Conservation (phyloP, 2,113 vertebrate species). For the Pleuronectes platessa region DNA sequence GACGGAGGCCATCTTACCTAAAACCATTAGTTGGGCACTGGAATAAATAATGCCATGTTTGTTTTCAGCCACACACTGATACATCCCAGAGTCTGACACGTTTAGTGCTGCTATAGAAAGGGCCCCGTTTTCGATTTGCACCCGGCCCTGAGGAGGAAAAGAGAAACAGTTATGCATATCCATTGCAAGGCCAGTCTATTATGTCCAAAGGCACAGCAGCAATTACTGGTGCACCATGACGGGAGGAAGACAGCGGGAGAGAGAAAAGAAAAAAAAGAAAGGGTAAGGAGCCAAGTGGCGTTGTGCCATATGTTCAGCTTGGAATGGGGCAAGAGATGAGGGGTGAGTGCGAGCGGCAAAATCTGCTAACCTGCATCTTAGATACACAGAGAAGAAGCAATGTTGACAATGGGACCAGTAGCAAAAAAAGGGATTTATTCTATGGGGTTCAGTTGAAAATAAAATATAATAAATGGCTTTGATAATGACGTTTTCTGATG, state of each 20-base stretch:
- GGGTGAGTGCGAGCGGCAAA: neutral
- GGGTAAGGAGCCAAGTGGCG: slow-evolving; percentile 20
- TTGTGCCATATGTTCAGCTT: slow-evolving; percentile 24
- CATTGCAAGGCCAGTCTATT: slow-evolving; percentile 58
- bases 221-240: slow-evolving; percentile 68
- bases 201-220: slow-evolving; percentile 67
- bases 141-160: slow-evolving; percentile 87
- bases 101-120: slow-evolving; percentile 89
- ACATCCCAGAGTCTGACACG: slow-evolving; percentile 94
- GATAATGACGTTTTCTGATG: neutral
- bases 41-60: slow-evolving; percentile 93
- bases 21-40: slow-evolving; percentile 91
- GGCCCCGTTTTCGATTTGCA: slow-evolving; percentile 93
- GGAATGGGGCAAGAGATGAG: slow-evolving; percentile 24
- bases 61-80: slow-evolving; percentile 98
- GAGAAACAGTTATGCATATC: slow-evolving; percentile 60
- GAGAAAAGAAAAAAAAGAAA: neutral
- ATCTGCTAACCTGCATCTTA: slow-evolving; percentile 61
- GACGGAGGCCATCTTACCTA: slow-evolving; percentile 86
- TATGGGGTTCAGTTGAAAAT: slow-evolving; percentile 54
- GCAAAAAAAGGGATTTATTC: slow-evolving; percentile 65
- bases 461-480: slow-evolving; percentile 33
- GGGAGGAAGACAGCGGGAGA: slow-evolving; percentile 43
- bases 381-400: slow-evolving; percentile 21
- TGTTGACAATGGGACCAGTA: slow-evolving; percentile 56